Evolutionary conservation across 2,113 vertebrate genomes (phyloP).

Genomic region (Morone saxatilis): DNA sequence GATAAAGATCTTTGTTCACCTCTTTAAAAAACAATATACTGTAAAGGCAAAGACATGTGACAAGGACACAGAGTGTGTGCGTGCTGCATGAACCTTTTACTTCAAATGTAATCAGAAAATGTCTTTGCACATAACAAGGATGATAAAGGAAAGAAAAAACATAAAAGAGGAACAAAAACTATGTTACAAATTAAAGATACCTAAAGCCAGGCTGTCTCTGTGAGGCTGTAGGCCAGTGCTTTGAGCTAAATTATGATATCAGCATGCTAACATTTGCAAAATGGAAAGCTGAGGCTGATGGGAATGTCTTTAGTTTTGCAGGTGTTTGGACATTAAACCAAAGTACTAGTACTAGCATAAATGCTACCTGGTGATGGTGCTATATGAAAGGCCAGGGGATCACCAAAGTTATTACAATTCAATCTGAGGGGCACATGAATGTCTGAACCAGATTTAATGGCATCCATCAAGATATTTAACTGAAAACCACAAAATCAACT

Average conservation of each 20-base stretch:
- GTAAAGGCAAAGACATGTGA: slow-evolving; percentile 13
- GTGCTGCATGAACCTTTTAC: not conserved
- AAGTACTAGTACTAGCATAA: not conserved
- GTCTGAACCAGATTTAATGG: not conserved
- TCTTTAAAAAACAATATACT: slow-evolving; percentile 7
- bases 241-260: not conserved
- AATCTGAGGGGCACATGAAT: not conserved
- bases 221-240: not conserved
- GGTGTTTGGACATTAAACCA: not conserved
- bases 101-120: not conserved
- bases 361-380: too few relatives aligned
- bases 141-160: too few relatives aligned
- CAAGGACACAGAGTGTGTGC: not conserved
- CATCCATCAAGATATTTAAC: not conserved
- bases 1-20: slow-evolving; percentile 3
- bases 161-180: too few relatives aligned
- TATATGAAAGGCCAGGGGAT: not conserved
- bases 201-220: not conserved
- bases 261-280: not conserved
- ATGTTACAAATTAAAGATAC: not conserved
- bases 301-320: not conserved
- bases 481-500: not conserved
- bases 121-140: not conserved
- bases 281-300: not conserved
- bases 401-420: not conserved